Evolutionary conservation across 2,888 invertebrate genomes (phyloP), one percentile per base, ranked within the genome.

Genomic region (Eretmocerus hayati): DNA sequence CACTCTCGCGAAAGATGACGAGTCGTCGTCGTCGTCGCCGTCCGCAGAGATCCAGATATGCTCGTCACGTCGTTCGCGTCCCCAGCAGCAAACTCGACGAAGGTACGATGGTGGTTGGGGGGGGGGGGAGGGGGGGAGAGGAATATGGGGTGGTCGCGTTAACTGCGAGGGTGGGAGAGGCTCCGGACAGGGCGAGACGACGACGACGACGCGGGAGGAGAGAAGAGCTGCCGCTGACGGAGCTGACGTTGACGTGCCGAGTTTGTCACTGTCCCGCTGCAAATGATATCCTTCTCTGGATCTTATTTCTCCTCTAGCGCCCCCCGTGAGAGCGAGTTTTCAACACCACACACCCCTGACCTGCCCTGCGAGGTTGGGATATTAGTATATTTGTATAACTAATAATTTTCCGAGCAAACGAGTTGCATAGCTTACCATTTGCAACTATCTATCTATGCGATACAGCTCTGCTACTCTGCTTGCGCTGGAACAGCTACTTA

Each of bases 181-280:
- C 23, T 4, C 21, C 20, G 20, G 26, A n/a, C n/a, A n/a, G n/a
- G n/a, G n/a, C n/a, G n/a, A n/a, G 41, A 31, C 26, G 43, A 36
- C 43, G 43, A 16, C 26, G 30, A 19, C 37, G 44, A 4, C 31
- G 40, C 32, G 30, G 15, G 19, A n/a, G 42, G 20, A 20, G 41
- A 18, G 42, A 5, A 11, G 20, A 19, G 38, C 6, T 2, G 18
- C 22, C 9, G 35, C 32, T 5, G 31, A 47, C 47, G 42, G 53
- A 51, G 48, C 36, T 67, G 66, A 68, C 66, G 62, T 67, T 69
- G 67, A 69, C 67, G 66, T 64, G 65, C 63, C n/a, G n/a, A n/a
- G 68, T 69, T 67, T 69, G 69, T 68, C 67, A 70, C 67, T 67
- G 69, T 67, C 66, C 66, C 60, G 15, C 62, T 59, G 63, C 66